Base-by-base conservation (phyloP, 2,888 invertebrate genomes). In the Ptychoptera contaminata region DNA sequence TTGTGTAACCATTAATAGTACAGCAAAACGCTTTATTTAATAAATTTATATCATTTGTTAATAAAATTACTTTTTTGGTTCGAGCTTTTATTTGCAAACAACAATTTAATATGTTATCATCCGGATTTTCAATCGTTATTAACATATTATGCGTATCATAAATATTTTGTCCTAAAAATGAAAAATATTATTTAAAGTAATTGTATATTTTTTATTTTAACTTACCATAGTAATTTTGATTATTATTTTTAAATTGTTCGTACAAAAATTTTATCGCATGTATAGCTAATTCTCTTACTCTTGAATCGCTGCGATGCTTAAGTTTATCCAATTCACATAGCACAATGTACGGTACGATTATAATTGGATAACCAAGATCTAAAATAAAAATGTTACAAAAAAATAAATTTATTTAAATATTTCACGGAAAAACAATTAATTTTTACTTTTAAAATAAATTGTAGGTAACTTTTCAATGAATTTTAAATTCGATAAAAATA, bases 51-150 rank as follows among this genome's bases (percentile, higher is more conserved):
- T 73, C 73, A 49, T 71, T 70, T 12, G 70, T 67, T 1, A 72
- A 52, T 4, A 73, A 55, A 41, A 70, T 57, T 45, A 68, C 53
- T 49, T 59, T 55, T n/a, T 60, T 55, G 37, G 64, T 59, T 43
- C 65, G 57, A 37, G 58, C 47, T 41, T 57, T 54, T 2, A 65
- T 58, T 57, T 72, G 71, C 14, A 72, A 47, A 47, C 71, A 71
- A 49, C 69, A 68, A 48, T 69, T 65, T 7, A 73, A 52, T 38
- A 73, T 71, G 52, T 68, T 67, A 53, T 73, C 72, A 50, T 73
- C 73, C 1, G 67, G 59, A 45, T 57, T 62, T 43, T 56, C 58
- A 2, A 68, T 62, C 5, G 62, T 52, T 23, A 67, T 57, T 31
- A 62, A 50, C 52, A 66, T 63, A 2, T 60, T 50, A 1, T 60